phyloP scores from a whole-genome alignment of 2,113 vertebrate genomes.

The Emydura subglobosa region DNA sequence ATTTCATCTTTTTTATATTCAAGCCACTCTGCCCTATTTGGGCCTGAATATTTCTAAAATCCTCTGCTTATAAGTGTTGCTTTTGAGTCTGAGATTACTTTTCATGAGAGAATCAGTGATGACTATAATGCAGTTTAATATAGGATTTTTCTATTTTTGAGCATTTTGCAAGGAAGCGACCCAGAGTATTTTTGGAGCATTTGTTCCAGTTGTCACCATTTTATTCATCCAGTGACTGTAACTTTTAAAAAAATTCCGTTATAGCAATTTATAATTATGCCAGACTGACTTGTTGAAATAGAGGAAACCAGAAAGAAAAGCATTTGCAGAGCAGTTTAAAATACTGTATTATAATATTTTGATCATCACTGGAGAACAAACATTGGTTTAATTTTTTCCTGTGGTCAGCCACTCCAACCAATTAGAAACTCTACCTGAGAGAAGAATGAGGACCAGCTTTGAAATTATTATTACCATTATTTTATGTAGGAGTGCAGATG shows the following conservation, averaged over 20 bases:
- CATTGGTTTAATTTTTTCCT: not conserved
- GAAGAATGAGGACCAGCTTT: not conserved
- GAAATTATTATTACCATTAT: not conserved
- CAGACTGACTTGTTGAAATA: not conserved
- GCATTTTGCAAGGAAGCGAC: not conserved
- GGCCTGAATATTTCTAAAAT: not conserved
- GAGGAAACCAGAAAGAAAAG: not conserved
- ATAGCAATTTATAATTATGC: not conserved
- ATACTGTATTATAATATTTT: not conserved
- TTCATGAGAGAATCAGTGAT: not conserved
- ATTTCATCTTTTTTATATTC: not conserved
- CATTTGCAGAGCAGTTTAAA: not conserved
- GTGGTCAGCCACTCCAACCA: not conserved
- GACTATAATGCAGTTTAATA: not conserved
- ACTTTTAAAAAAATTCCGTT: not conserved
- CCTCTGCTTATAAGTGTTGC: not conserved
- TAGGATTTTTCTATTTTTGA: not conserved
- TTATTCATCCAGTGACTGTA: not conserved
- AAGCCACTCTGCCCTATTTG: fast-evolving
- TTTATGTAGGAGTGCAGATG: not conserved
- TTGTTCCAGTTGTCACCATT: not conserved
- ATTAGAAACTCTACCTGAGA: not conserved
- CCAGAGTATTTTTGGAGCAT: not conserved
- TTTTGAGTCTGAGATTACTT: not conserved
- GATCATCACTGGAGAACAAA: not conserved